Base-by-base conservation (phyloP, 2,888 invertebrate genomes). In the Parelbella ahira region DNA sequence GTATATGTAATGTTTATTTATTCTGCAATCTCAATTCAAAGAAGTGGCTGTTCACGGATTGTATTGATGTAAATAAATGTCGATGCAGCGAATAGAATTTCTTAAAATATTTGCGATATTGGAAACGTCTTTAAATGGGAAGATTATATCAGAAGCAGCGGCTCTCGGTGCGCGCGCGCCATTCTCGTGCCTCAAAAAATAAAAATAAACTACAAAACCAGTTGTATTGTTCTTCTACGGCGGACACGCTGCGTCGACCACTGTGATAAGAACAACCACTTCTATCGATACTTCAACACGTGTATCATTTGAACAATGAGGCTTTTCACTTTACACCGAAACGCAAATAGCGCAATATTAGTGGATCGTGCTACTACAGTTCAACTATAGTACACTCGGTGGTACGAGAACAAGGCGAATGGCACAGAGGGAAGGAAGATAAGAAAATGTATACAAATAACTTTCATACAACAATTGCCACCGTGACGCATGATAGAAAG, bases 201-300 rank as follows among this genome's bases (percentile, higher is more conserved):
- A 68, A 80, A 82, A 82, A 76, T 68, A 80, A 79, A 75, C 63
- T 68, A 72, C 69, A 74, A 77, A 81, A 78, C 78, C 72, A 65
- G 78, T 77, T 76, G 81, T 72, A 84, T 84, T 84, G 83, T 86
- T 84, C 81, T 73, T 75, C 74, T 60, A 58, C 63, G 61, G 66
- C 63, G 64, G 68, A 68, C 73, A 71, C 70, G 63, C 71, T 73
- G 57, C 62, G 51, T 51, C 56, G 48, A 45, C 44, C 47, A 53
- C 54, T 58, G 61, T 72, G 81, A 83, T 83, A 80, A 81, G 76
- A 64, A 56, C 28, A 8, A 23, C 58, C 55, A 68, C 68, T 75
- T 73, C 60, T 67, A 69, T 67, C 54, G 66, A 68, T 74, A 68
- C 43, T 38, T 34, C 47, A 51, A 47, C 49, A 49, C 50, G 53